phyloP scores from a whole-genome alignment of 2,797 vertebrate genomes.

The Myoxocephalus aenaeus region DNA sequence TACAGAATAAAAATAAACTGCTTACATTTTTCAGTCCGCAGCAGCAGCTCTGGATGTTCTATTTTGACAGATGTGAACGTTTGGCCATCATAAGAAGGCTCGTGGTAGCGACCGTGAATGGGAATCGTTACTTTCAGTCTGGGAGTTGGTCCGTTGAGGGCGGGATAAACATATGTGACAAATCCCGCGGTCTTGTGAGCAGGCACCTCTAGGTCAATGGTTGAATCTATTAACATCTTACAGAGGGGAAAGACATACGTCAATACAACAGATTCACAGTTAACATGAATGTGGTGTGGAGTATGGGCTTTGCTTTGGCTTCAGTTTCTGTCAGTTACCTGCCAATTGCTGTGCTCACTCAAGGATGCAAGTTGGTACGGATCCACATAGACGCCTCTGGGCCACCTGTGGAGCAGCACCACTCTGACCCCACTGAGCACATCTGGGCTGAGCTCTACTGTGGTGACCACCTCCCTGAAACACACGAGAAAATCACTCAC shows the following conservation, averaged over 20 bases:
- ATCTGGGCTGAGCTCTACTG: slow-evolving; percentile 76
- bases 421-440: slow-evolving; percentile 70
- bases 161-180: slow-evolving; percentile 83
- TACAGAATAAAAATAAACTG: not conserved
- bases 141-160: slow-evolving; percentile 56
- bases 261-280: slow-evolving; percentile 5
- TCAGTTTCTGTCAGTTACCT: slow-evolving; percentile 79
- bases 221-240: slow-evolving; percentile 86
- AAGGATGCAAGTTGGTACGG: slow-evolving; percentile 89
- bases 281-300: not conserved
- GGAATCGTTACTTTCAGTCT: slow-evolving; percentile 81
- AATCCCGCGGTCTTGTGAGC: slow-evolving; percentile 86
- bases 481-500: slow-evolving; percentile 11
- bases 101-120: slow-evolving; percentile 91
- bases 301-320: not conserved
- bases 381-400: slow-evolving; percentile 90
- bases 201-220: slow-evolving; percentile 89
- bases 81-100: slow-evolving; percentile 75
- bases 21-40: slow-evolving; percentile 86
- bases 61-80: slow-evolving; percentile 71
- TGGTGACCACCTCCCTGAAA: slow-evolving; percentile 88
- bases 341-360: slow-evolving; percentile 82
- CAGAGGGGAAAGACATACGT: slow-evolving; percentile 10
- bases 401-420: slow-evolving; percentile 83
- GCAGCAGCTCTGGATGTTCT: slow-evolving; percentile 84